These are phyloP conservation scores for Sebastes flavidus DNA, from an alignment of 2,797 vertebrate species.

Conservation along the genomic window DNA sequence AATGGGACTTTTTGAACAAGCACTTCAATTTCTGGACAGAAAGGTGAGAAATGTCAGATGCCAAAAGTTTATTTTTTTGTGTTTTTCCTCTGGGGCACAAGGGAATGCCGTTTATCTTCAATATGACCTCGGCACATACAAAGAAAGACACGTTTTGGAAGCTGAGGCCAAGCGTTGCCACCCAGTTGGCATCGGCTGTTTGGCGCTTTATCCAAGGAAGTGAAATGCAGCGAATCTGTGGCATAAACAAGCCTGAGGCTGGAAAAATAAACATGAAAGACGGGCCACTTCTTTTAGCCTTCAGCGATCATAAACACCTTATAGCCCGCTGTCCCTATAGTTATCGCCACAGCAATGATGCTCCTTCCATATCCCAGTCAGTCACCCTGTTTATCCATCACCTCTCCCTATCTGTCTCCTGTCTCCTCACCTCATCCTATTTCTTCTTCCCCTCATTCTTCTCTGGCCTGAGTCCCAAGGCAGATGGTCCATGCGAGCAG, in stretches of 20 bases:
- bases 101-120: constrained; percentile 5
- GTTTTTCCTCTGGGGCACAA: not conserved
- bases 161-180: constrained; percentile 38
- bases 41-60: not conserved
- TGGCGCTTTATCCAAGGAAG: constrained; percentile 50
- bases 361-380: not conserved
- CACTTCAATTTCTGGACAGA: not conserved
- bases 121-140: constrained; percentile 47
- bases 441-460: constrained; percentile 46
- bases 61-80: not conserved
- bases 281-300: constrained; percentile 52
- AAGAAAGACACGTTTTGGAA: constrained; percentile 26
- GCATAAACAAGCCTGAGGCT: constrained; percentile 66
- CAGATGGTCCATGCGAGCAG: constrained; percentile 78
- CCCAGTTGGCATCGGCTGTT: constrained; percentile 45
- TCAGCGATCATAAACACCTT: constrained; percentile 50
- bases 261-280: constrained; percentile 59
- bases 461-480: constrained; percentile 70
- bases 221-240: constrained; percentile 51
- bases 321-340: constrained; percentile 12
- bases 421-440: constrained; percentile 11
- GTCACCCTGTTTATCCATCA: constrained; percentile 10
- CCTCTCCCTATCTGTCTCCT: constrained; percentile 5
- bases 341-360: not conserved
- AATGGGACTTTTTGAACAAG: not conserved